phyloP scores from a whole-genome alignment of 2,797 vertebrate genomes.

The Brotula barbata region DNA sequence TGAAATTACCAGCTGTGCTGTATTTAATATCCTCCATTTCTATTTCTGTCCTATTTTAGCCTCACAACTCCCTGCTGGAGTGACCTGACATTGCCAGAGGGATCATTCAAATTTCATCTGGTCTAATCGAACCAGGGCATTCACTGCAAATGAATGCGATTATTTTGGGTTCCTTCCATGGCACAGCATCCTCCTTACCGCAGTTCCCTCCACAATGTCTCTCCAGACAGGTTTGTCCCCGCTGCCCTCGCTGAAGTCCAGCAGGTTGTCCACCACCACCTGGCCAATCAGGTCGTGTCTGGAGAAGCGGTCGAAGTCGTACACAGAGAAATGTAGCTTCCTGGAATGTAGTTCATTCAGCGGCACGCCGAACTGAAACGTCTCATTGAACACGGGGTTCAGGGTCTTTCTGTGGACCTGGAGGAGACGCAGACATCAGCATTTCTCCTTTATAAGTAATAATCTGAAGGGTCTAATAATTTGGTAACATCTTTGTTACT shows the following conservation, averaged over 20 bases:
- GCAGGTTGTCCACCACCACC: slow-evolving; percentile 93
- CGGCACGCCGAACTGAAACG: slow-evolving; percentile 90
- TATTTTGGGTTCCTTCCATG: slow-evolving; percentile 9
- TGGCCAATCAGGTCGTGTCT: slow-evolving; percentile 93
- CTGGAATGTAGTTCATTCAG: slow-evolving; percentile 89
- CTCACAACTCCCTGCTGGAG: slow-evolving; percentile 17
- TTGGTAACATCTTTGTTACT: not conserved
- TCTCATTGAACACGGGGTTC: slow-evolving; percentile 93
- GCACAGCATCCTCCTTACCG: slow-evolving; percentile 73
- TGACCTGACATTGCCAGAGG: not conserved
- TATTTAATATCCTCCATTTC: slow-evolving; percentile 14
- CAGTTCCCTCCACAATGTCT: slow-evolving; percentile 89
- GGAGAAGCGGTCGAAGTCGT: slow-evolving; percentile 95
- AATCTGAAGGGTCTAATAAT: not conserved
- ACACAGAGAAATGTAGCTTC: slow-evolving; percentile 92
- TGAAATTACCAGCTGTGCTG: slow-evolving; percentile 26
- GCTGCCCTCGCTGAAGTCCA: slow-evolving; percentile 90
- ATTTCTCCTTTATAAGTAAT: not conserved
- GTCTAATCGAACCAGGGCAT: slow-evolving; percentile 8
- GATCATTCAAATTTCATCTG: slow-evolving; percentile 27
- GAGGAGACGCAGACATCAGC: not conserved
- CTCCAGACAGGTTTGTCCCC: slow-evolving; percentile 90
- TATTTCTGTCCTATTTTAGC: not conserved
- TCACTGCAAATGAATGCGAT: slow-evolving; percentile 7
- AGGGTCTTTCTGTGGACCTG: slow-evolving; percentile 92